phyloP scores from a whole-genome alignment of 2,113 vertebrate species.

The Cyanistes caeruleus region DNA sequence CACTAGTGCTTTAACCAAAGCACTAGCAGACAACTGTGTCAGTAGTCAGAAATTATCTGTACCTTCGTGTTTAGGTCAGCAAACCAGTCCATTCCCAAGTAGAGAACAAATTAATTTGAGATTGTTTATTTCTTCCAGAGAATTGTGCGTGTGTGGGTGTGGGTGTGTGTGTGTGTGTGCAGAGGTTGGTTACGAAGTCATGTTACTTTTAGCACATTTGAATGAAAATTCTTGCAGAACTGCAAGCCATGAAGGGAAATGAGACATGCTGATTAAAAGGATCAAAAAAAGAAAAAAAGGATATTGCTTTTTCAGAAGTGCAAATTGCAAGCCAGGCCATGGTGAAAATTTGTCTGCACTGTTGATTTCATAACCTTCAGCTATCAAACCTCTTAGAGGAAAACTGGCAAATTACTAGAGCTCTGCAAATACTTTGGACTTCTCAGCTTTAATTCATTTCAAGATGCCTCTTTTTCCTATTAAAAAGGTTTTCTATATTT shows the following conservation, averaged over 20 bases:
- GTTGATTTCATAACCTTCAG: constrained; percentile 15
- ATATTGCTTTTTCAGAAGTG: constrained; percentile 11
- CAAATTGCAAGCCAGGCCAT: not conserved
- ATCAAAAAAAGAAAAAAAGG: not conserved
- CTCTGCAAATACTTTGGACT: not conserved
- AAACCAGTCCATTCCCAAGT: constrained; percentile 6
- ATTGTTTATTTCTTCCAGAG: not conserved
- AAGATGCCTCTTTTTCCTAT: not conserved
- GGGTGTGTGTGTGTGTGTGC: not conserved
- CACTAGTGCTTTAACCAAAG: not conserved
- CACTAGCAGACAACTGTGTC: not conserved
- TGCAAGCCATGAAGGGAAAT: not conserved
- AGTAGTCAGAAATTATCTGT: not conserved
- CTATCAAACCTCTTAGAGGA: not conserved
- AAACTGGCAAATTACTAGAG: not conserved
- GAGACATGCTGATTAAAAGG: constrained; percentile 1
- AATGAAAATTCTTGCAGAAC: not conserved
- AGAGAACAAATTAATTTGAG: constrained; percentile 46
- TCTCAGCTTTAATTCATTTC: constrained; percentile 1
- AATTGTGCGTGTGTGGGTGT: not conserved
- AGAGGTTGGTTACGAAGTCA: constrained; percentile 16
- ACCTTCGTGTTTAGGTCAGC: not conserved
- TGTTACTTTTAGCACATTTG: constrained; percentile 30
- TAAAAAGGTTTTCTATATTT: not conserved
- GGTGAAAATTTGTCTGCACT: not conserved